Evolutionary conservation across 2,113 vertebrate species (phyloP).

Genomic region (Megaceryle maxima): DNA sequence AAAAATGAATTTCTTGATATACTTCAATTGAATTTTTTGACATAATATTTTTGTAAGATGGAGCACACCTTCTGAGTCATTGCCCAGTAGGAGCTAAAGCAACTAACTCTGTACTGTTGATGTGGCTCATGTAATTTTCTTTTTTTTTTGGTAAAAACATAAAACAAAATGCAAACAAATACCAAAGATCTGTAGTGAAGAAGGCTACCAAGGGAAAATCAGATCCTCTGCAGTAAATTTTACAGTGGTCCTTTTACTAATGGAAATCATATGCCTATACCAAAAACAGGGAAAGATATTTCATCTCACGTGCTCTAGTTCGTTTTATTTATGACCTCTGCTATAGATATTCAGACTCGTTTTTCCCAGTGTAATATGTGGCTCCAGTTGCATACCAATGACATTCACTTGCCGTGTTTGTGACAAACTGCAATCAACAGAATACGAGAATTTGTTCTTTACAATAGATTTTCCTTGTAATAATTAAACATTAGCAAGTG

Average conservation of each 20-base stretch:
- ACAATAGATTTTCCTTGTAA: too few relatives aligned
- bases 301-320: background rate
- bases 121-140: background rate
- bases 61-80: background rate
- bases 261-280: slow-evolving; percentile 3
- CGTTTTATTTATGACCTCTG: slow-evolving; percentile 19
- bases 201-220: background rate
- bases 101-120: background rate
- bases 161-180: background rate
- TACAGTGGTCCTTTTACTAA: slow-evolving; percentile 5
- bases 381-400: background rate
- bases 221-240: slow-evolving; percentile 14
- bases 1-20: background rate
- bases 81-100: background rate
- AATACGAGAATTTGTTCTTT: background rate
- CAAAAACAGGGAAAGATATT: background rate
- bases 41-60: background rate
- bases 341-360: background rate
- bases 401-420: background rate
- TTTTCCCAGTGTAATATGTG: background rate
- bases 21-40: too few relatives aligned
- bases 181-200: background rate
- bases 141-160: background rate
- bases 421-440: background rate
- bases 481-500: background rate